phyloP scores from a whole-genome alignment of 2,888 invertebrate species.

The Plagodis pulveraria region DNA sequence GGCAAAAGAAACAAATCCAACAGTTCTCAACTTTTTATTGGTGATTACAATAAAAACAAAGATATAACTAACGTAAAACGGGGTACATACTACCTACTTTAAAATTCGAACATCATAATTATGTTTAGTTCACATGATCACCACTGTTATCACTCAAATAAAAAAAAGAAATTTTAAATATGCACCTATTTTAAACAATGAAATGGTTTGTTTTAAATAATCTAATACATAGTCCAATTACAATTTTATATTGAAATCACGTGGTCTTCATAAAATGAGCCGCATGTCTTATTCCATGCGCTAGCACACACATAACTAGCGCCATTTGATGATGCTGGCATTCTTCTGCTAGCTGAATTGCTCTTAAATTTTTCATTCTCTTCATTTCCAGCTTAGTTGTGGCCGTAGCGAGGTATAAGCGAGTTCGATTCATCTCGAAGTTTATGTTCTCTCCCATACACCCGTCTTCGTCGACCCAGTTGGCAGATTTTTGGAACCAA shows the following conservation, averaged over 20 bases:
- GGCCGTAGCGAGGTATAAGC: slow-evolving; percentile 1
- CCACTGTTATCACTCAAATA: too few species aligned
- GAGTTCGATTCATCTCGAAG: slow-evolving; percentile 27
- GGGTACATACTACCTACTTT: too few species aligned
- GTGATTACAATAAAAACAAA: too few species aligned
- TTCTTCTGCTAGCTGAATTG: slow-evolving; percentile 6
- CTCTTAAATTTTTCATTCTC: slow-evolving; percentile 1
- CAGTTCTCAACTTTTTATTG: too few species aligned
- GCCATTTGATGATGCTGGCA: slow-evolving; percentile 49
- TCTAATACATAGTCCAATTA: too few species aligned
- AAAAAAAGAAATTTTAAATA: too few species aligned
- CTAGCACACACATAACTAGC: slow-evolving; percentile 34
- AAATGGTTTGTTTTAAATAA: too few species aligned
- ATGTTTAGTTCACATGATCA: too few species aligned
- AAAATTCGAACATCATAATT: too few species aligned
- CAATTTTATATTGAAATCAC: neutral
- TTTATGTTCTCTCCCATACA: slow-evolving; percentile 47
- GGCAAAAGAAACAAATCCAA: too few species aligned
- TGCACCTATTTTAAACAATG: too few species aligned
- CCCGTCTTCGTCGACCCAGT: slow-evolving; percentile 49
- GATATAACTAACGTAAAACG: too few species aligned
- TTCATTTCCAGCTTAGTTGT: neutral
- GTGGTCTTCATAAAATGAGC: slow-evolving; percentile 6
- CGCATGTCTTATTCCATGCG: slow-evolving; percentile 39
- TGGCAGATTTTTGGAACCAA: slow-evolving; percentile 41